Conservation (phyloP, 2,888 invertebrate species). For the Macaria notata region DNA sequence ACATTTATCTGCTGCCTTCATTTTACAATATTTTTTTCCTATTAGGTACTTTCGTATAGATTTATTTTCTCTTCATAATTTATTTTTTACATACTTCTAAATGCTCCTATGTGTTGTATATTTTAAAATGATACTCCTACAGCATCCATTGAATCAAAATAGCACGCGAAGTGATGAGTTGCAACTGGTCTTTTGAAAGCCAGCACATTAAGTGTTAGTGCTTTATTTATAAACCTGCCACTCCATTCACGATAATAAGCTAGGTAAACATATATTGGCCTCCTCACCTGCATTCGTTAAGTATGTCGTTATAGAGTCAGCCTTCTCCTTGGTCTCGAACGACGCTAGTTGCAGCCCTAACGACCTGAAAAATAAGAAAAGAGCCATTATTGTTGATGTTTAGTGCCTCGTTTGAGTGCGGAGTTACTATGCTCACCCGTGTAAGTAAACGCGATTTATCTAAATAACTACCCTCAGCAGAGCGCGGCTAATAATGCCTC, state of each 20-base stretch:
- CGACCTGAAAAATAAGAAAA: conserved; percentile 77
- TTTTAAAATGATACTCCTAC: no score
- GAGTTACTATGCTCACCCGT: conserved; percentile 4
- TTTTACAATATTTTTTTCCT: no score
- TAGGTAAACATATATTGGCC: not conserved
- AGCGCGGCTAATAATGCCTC: not conserved
- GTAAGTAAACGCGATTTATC: conserved; percentile 46
- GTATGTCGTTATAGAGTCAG: conserved; percentile 91
- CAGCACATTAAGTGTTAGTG: not conserved
- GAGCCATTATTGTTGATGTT: conserved; percentile 16
- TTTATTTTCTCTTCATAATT: no score
- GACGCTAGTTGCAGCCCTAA: conserved; percentile 92
- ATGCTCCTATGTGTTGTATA: no score
- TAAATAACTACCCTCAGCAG: conserved; percentile 51
- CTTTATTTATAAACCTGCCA: conserved; percentile 2
- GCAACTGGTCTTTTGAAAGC: no score
- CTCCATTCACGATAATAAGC: conserved; percentile 7
- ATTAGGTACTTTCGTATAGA: no score
- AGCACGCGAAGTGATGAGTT: no score
- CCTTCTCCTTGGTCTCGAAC: conserved; percentile 93
- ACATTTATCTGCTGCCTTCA: no score
- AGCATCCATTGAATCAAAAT: no score
- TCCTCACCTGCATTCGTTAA: conserved; percentile 88
- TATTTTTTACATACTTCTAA: no score
- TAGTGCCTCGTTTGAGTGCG: conserved; percentile 10